Evolutionary conservation across 2,888 invertebrate species (phyloP).

Genomic region (Tridacna gigas): DNA sequence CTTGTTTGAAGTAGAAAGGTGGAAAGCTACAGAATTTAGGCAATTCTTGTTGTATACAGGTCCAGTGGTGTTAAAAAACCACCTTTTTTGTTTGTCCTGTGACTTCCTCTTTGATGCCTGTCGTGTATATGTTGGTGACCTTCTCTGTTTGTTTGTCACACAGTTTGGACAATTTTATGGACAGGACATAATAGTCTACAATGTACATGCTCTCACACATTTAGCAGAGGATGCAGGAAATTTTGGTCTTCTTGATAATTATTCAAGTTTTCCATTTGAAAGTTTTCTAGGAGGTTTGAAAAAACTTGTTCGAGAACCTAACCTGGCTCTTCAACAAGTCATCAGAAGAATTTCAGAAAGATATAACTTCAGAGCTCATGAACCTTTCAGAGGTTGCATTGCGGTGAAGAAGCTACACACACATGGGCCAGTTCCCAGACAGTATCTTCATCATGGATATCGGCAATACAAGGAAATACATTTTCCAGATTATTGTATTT

Average conservation of each 20-base stretch:
- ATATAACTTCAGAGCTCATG: not conserved
- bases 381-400: not conserved
- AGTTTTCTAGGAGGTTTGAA: slow-evolving; percentile 71
- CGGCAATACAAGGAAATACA: slow-evolving; percentile 25
- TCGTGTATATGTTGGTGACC: slow-evolving; percentile 65
- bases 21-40: slow-evolving; percentile 79
- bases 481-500: slow-evolving; percentile 23
- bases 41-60: slow-evolving; percentile 75
- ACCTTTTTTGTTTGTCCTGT: slow-evolving; percentile 64
- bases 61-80: slow-evolving; percentile 66
- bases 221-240: slow-evolving; percentile 78
- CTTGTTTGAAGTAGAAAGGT: slow-evolving; percentile 68
- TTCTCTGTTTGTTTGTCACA: slow-evolving; percentile 71
- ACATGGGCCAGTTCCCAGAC: slow-evolving; percentile 40
- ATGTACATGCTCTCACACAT: slow-evolving; percentile 83
- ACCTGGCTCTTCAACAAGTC: slow-evolving; percentile 54
- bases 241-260: slow-evolving; percentile 78
- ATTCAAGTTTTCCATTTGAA: slow-evolving; percentile 83
- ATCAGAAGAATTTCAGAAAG: slow-evolving; percentile 56
- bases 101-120: slow-evolving; percentile 61
- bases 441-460: not conserved
- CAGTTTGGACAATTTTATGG: slow-evolving; percentile 78
- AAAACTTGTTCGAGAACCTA: slow-evolving; percentile 16
- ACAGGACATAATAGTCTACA: slow-evolving; percentile 77
- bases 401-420: slow-evolving; percentile 25